Percentiles rank a stretch among this genome's conserved stretches.
Evolutionary conservation across 1,140 invertebrate genomes (phyloP).

Genomic region (Andrena cerasifolii): DNA sequence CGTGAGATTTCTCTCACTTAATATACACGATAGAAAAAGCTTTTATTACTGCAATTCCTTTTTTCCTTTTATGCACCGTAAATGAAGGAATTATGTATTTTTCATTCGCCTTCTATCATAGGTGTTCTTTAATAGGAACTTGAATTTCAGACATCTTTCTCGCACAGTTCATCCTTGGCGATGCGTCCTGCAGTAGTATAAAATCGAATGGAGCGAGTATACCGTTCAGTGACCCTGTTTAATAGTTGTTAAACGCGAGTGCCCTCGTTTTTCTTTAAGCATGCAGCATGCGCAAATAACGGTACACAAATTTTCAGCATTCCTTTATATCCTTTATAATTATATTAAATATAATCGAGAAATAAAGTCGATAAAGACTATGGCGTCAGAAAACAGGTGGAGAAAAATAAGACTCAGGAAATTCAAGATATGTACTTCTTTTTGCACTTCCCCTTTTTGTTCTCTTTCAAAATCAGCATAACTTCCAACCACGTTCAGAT

Average conservation of each 20-base stretch:
- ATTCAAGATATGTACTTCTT: constrained; percentile 1
- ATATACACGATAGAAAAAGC: no score
- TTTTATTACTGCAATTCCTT: no score
- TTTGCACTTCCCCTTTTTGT: constrained; percentile 34
- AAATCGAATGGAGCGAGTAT: constrained; percentile 46
- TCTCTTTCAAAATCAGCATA: background rate
- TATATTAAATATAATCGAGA: no score
- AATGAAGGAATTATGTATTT: no score
- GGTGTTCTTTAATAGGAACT: no score
- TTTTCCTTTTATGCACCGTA: no score
- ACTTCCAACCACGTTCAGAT: constrained; percentile 1
- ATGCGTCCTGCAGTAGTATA: constrained; percentile 23
- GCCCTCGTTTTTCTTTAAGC: constrained; percentile 49
- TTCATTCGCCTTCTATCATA: no score
- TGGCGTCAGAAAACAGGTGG: no score
- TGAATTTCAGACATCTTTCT: no score
- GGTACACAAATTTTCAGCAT: constrained; percentile 28
- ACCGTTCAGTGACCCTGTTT: constrained; percentile 56
- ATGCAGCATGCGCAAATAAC: constrained; percentile 43
- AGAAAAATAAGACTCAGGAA: no score
- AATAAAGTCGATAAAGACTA: background rate
- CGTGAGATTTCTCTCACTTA: no score
- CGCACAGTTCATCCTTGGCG: background rate
- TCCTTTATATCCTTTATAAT: background rate
- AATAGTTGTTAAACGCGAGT: constrained; percentile 53